Evolutionary conservation across 2,113 vertebrate species (phyloP).

Genomic region (Caranx melampygus): DNA sequence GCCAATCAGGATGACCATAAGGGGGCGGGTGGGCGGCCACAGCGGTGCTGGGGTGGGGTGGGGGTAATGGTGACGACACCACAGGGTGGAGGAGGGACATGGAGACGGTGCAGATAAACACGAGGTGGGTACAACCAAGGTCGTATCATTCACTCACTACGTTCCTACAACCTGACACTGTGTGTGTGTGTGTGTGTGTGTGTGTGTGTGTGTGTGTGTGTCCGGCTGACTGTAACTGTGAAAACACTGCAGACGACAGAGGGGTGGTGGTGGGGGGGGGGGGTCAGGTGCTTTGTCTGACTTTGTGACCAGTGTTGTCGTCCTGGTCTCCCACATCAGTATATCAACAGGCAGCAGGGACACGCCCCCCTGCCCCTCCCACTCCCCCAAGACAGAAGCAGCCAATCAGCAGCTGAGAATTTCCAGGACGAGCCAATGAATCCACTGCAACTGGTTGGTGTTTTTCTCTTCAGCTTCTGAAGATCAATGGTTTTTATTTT

Average conservation of each 20-base stretch:
- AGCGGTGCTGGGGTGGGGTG: neutral
- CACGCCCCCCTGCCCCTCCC: neutral
- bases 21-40: neutral
- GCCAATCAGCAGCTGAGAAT: conserved; percentile 24
- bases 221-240: neutral
- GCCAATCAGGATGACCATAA: neutral
- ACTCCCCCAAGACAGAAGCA: neutral
- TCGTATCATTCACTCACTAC: conserved; percentile 43
- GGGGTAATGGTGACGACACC: neutral
- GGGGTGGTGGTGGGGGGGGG: too few species aligned
- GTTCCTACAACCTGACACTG: conserved; percentile 46
- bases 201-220: conserved; percentile 3
- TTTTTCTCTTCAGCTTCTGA: conserved; percentile 31
- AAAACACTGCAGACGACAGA: conserved; percentile 10
- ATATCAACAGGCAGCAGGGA: conserved; percentile 1
- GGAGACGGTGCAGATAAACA: conserved; percentile 30
- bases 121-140: conserved; percentile 54
- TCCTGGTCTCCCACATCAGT: too few species aligned
- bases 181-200: conserved; percentile 2
- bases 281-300: conserved; percentile 19
- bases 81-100: conserved; percentile 7
- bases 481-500: conserved; percentile 6
- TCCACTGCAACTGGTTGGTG: conserved; percentile 11
- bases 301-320: conserved; percentile 47
- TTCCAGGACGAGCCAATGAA: conserved; percentile 21